Base-by-base conservation (phyloP, 2,797 vertebrate genomes). In the Coilia nasus region DNA sequence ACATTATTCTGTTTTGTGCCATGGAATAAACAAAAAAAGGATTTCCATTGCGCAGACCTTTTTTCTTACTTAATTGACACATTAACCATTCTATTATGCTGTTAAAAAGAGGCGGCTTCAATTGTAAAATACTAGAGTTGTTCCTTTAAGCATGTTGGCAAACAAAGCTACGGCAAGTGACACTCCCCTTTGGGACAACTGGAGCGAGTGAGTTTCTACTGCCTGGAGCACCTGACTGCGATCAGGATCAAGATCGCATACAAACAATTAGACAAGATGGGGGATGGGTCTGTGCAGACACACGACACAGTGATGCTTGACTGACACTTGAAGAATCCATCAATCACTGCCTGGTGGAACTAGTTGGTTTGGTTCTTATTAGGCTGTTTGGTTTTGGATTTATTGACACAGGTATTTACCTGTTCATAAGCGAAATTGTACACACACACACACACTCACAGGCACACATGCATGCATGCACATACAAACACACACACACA, bases 401-500 rank as follows among this genome's bases (percentile, higher is more conserved):
- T 15, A 12, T 28, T 71, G 28, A 71, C 25, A 12, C 14, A 31
- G 62, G 23, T 25, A 10, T 28, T 71, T 28, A 11, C n/a, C 64
- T 71, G 25, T 31, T 71, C 50, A 54, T 54, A 14, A 9, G 9
- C 2, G 14, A 14, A 54, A 9, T 10, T 7, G 1, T 54, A 14
- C 50, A 54, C 14, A 14, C 50, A 54, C 35, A 12, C 62, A 64
- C 62, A 25, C 62, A 64, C 62, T 28, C 62, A 64, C 62, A 64
- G 23, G 28, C 62, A 64, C 62, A 75, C 15, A 75, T 25, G 31
- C 14, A 71, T 25, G 23, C 64, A 71, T 2, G 23, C 64, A 71
- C 64, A 71, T 7, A 71, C 64, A 71, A 25, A 71, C 25, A 71
- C 25, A 31, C 64, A 71, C 28, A 41, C 67, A 75, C 67, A 75